Conservation (phyloP, 2,888 invertebrate genomes). For the Anarsia innoxiella region DNA sequence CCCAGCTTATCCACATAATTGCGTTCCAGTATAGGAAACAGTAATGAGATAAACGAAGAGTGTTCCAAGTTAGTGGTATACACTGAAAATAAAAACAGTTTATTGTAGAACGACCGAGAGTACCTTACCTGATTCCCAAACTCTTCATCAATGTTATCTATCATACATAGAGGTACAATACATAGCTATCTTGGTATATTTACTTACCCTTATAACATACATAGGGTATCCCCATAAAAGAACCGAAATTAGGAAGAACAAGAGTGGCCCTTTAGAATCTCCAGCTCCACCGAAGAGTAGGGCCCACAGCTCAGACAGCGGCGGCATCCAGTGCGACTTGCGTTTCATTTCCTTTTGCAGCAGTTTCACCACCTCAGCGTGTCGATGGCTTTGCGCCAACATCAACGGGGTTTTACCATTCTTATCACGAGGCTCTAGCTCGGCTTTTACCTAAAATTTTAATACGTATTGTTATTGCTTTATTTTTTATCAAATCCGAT, state of each 20-base stretch:
- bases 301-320: slow-evolving; percentile 91
- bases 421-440: slow-evolving; percentile 90
- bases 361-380: slow-evolving; percentile 87
- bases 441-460: slow-evolving; percentile 83
- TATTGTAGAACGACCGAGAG: no score
- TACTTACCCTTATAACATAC: slow-evolving; percentile 87
- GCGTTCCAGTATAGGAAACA: slow-evolving; percentile 93
- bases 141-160: no score
- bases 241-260: slow-evolving; percentile 90
- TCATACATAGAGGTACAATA: no score
- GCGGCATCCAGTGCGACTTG: slow-evolving; percentile 89
- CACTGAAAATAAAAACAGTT: slow-evolving; percentile 79
- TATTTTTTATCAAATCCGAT: no score
- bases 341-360: slow-evolving; percentile 88
- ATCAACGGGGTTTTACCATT: slow-evolving; percentile 94
- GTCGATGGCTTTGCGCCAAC: slow-evolving; percentile 91
- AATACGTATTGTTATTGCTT: no score
- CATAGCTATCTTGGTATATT: no score
- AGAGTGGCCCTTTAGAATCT: slow-evolving; percentile 90
- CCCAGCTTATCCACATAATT: slow-evolving; percentile 95
- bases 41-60: slow-evolving; percentile 88
- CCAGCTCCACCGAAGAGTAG: slow-evolving; percentile 93
- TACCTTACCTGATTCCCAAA: no score
- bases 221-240: slow-evolving; percentile 95
- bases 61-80: slow-evolving; percentile 93